A percentile compares a stretch with the other conserved stretches of the same genome.
Evolutionary conservation across 2,113 vertebrate genomes (phyloP).

Genomic region (Pseudolaguvia tuberculata): DNA sequence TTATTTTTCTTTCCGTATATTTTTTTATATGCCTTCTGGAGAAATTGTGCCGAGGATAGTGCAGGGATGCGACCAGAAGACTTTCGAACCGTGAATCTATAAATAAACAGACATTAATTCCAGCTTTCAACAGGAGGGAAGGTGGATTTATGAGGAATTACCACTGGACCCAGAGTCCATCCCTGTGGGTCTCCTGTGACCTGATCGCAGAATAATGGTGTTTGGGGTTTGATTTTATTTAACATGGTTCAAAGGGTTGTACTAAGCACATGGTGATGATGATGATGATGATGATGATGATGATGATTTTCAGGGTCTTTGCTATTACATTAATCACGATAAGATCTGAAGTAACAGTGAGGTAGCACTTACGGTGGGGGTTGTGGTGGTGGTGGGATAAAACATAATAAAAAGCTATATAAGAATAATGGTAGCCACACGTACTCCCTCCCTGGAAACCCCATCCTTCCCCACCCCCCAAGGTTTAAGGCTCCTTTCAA

Average conservation of each 20-base stretch:
- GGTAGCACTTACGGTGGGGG: background rate
- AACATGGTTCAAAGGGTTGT: background rate
- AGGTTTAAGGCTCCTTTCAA: constrained; percentile 20
- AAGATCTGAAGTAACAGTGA: background rate
- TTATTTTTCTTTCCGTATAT: too few relatives aligned
- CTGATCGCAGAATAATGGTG: background rate
- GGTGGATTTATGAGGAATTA: background rate
- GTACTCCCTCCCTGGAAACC: too few relatives aligned
- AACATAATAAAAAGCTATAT: background rate
- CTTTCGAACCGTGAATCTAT: background rate
- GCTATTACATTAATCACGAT: background rate
- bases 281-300: constrained; percentile 23
- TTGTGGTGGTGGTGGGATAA: constrained; percentile 50
- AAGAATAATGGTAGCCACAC: constrained; percentile 46
- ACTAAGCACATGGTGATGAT: constrained; percentile 23
- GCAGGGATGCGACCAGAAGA: background rate
- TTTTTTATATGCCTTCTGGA: background rate
- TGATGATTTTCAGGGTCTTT: constrained; percentile 9
- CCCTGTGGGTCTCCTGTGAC: constrained; percentile 13
- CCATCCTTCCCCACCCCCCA: too few relatives aligned
- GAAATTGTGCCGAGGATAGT: background rate
- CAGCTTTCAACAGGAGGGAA: background rate
- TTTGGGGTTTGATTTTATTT: constrained; percentile 31
- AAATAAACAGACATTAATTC: background rate
- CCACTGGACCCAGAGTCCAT: background rate